These are phyloP conservation scores for Scleropages formosus DNA, from an alignment of 2,797 vertebrate species.

Conservation along the genomic window DNA sequence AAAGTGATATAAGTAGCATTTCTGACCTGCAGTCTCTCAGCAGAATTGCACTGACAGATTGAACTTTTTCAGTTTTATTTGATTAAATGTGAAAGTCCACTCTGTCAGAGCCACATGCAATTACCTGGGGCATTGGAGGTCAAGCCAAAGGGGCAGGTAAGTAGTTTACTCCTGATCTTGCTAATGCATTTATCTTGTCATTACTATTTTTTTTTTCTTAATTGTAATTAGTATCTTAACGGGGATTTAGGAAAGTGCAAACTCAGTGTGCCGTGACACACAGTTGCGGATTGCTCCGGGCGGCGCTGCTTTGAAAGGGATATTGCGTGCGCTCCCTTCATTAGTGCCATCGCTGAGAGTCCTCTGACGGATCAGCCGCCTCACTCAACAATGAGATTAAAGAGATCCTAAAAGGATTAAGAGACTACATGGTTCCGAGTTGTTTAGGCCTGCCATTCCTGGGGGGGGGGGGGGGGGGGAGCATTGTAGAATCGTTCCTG, in stretches of 20 bases:
- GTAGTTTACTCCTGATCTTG: neutral
- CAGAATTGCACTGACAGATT: no score
- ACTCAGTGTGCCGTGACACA: neutral
- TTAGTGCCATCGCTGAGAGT: neutral
- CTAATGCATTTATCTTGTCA: neutral
- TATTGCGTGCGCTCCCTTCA: neutral
- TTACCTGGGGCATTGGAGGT: neutral
- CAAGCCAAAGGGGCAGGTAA: neutral
- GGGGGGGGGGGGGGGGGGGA: neutral
- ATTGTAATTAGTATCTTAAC: neutral
- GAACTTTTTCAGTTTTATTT: no score
- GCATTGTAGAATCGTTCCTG: neutral
- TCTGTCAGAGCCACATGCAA: neutral
- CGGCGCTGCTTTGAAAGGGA: neutral
- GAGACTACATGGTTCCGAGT: neutral
- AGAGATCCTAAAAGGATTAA: constrained; percentile 14
- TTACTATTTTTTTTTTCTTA: constrained; percentile 13
- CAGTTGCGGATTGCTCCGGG: neutral
- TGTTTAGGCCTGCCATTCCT: constrained; percentile 6
- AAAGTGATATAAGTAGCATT: no score
- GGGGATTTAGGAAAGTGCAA: neutral
- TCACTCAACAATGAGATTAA: constrained; percentile 16
- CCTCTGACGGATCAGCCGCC: neutral
- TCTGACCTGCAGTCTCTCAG: no score
- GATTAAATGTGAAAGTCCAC: neutral